phyloP scores from a whole-genome alignment of 2,113 vertebrate species.

The Trichomycterus rosablanca region DNA sequence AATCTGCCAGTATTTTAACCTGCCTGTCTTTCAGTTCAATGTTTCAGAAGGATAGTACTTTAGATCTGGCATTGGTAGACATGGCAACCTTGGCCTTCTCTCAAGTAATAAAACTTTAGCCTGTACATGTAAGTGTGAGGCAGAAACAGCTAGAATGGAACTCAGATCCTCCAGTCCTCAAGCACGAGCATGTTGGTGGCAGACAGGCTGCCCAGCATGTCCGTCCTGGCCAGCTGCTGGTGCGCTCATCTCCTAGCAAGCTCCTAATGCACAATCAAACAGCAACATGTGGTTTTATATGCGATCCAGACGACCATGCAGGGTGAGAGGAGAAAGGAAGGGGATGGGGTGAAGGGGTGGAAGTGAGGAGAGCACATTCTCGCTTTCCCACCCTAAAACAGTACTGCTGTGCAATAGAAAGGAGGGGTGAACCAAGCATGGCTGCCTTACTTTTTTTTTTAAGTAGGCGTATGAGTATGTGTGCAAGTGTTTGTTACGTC shows the following conservation, averaged over 20 bases:
- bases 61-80: slow-evolving; percentile 15
- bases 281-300: slow-evolving; percentile 91
- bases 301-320: slow-evolving; percentile 83
- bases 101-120: too few relatives aligned
- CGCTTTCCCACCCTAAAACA: slow-evolving; percentile 56
- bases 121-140: neutral
- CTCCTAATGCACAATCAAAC: slow-evolving; percentile 33
- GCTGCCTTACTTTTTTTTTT: slow-evolving; percentile 49
- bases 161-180: slow-evolving; percentile 15
- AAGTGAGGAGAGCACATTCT: slow-evolving; percentile 50
- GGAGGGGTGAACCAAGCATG: slow-evolving; percentile 61
- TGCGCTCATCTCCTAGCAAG: slow-evolving; percentile 59
- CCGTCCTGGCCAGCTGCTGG: slow-evolving; percentile 43
- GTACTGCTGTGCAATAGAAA: slow-evolving; percentile 45
- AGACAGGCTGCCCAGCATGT: slow-evolving; percentile 23
- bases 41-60: neutral
- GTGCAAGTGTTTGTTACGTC: too few relatives aligned
- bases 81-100: slow-evolving; percentile 3
- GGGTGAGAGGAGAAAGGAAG: slow-evolving; percentile 50
- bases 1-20: slow-evolving; percentile 16
- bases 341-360: slow-evolving; percentile 3
- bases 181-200: neutral
- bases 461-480: slow-evolving; percentile 19
- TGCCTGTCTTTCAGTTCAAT: neutral
- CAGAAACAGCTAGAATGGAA: neutral